Percentiles rank a stretch among this genome's conserved stretches.
phyloP scores from a whole-genome alignment of 2,797 vertebrate species.

The Synaphobranchus kaupii region DNA sequence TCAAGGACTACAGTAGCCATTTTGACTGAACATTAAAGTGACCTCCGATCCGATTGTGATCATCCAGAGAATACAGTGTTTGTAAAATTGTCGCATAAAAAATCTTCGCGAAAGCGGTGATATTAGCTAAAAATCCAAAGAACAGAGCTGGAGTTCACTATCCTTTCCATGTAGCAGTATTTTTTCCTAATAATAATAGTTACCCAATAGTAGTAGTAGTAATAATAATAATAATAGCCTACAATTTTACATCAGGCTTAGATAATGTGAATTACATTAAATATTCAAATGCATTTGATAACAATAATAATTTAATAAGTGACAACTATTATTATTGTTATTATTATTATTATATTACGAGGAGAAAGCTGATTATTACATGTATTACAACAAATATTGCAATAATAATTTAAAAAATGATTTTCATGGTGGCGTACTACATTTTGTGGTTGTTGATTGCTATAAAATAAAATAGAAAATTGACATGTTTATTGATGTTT shows the following conservation, averaged over 20 bases:
- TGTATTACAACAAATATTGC: not conserved
- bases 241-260: not conserved
- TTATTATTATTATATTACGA: not conserved
- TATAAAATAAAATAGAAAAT: too few relatives aligned
- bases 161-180: not conserved
- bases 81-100: not conserved
- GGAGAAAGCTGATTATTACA: not conserved
- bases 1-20: constrained; percentile 20
- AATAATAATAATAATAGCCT: not conserved
- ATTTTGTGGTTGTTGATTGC: too few relatives aligned
- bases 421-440: not conserved
- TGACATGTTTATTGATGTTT: not conserved
- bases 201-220: not conserved
- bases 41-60: not conserved
- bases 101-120: not conserved
- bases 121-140: not conserved
- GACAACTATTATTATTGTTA: not conserved
- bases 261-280: not conserved
- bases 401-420: not conserved
- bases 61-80: not conserved
- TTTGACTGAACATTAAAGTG: constrained; percentile 2
- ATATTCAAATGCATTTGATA: too few relatives aligned
- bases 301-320: too few relatives aligned
- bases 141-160: not conserved
- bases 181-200: not conserved